Evolutionary conservation across 1,140 invertebrate genomes (phyloP), one percentile per base, ranked within the genome.

Genomic region (Harpegnathos saltator): DNA sequence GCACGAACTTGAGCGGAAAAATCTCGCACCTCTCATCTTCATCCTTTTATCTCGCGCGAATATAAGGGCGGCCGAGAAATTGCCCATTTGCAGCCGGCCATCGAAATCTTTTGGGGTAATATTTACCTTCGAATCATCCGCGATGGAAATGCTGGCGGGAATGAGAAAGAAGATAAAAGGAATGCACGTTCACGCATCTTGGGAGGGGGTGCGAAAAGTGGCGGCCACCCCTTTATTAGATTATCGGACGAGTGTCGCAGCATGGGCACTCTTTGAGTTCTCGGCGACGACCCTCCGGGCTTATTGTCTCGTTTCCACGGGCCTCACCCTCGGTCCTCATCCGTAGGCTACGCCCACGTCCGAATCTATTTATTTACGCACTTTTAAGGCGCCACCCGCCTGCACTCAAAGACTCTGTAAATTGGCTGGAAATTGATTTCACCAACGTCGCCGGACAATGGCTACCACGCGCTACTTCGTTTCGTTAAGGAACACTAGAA

Each of bases 311-410:
- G 85, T 90, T 83, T 86, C 83, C 63, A 83, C 80, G 69, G 78
- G 84, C 80, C 82, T 80, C 68, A 83, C 86, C 89, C 86, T 90
- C 86, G 84, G 84, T 87, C 81, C 89, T 85, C 85, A 78, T 44
- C 48, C 66, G 15, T 61, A 44, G 52, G 22, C 63, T 58, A 52
- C 82, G 63, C 61, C 68, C 85, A 82, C 87, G 88, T 88, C 85
- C 87, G 85, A 92, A 93, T 92, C 90, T 93, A 94, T 93, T 93
- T 93, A 94, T 93, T 93, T 92, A 93, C 92, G 92, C 92, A 91
- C 92, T 93, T 93, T 91, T 92, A 90, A 93, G 90, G 88, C 89
- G 88, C 80, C 88, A 81, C 69, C 72, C 71, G 54, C 59, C 82
- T 71, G 65, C 82, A 59, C 87, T 84, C 90, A 90, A 89, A 89